Conservation (phyloP, 2,888 invertebrate genomes). For the Apamea crenata region DNA sequence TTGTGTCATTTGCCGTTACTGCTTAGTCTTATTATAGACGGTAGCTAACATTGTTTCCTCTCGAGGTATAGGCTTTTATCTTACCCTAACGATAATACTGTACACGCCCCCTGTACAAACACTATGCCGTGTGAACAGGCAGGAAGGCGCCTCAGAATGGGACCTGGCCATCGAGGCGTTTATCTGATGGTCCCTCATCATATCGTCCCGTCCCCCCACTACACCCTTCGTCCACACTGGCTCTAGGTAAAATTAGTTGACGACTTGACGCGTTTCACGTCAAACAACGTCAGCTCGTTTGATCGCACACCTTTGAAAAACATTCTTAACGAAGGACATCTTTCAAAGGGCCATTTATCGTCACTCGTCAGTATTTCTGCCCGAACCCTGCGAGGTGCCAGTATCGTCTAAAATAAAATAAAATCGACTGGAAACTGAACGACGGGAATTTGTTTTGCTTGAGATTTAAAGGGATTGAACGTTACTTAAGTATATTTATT, state of each 20-base stretch:
- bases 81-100: conserved; percentile 34
- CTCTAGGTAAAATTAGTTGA: conserved; percentile 55
- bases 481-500: conserved; percentile 3
- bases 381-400: not conserved
- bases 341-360: conserved; percentile 38
- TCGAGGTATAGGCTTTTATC: conserved; percentile 9
- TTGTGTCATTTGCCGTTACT: not conserved
- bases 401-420: conserved; percentile 27
- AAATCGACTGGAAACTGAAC: conserved; percentile 37
- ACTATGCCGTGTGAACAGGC: conserved; percentile 47
- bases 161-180: conserved; percentile 64
- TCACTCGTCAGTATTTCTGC: conserved; percentile 42
- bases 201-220: not conserved
- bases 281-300: conserved; percentile 59
- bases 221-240: conserved; percentile 56
- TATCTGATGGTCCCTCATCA: conserved; percentile 74
- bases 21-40: not conserved
- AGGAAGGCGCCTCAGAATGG: conserved; percentile 46
- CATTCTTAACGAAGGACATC: conserved; percentile 48
- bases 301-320: conserved; percentile 44
- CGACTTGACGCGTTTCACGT: conserved; percentile 49
- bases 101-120: conserved; percentile 35
- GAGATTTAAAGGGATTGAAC: conserved; percentile 8
- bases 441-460: conserved; percentile 21
- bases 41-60: not conserved